Evolutionary conservation across 2,797 vertebrate genomes (phyloP), one percentile per base, ranked within the genome.

Genomic region (Semaprochilodus insignis): DNA sequence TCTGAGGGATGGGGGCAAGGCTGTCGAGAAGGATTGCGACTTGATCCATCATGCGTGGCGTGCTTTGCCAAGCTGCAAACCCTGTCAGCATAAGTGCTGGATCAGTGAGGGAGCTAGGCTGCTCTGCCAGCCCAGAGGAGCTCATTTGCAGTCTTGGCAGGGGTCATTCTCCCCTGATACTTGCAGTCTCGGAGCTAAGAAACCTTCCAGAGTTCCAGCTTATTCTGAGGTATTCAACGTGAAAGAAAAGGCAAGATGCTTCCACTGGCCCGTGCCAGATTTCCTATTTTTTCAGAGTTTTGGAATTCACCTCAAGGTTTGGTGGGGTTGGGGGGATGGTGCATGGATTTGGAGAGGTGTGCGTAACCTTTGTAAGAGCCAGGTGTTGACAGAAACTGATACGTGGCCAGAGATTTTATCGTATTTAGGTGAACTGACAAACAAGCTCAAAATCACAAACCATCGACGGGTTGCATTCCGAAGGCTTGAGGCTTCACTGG

Each of bases 91-190:
- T 65, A 80, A 84, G 77, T 84, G 70, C 72, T 77, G 82, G 80
- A 83, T 77, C 80, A 57, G 77, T 62, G 60, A 81, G 84, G 73
- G 70, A 84, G 73, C 44, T 63, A 2, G 36, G 25, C 71, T 74
- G 17, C 16, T 67, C 83, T 48, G 31, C 60, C 66, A 62, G 44
- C 52, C 73, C 77, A 66, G 74, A 81, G 69, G 76, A 78, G 72
- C 81, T 80, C 85, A 85, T 86, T 86, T 86, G 78, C 75, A 86
- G 82, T 83, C 79, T 77, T 70, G 75, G 72, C 52, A 77, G 48
- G 71, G 74, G 16, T 36, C 19, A 21, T 78, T 74, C 74, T 77
- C 72, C 72, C 78, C 70, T 23, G 67, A 66, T 79, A 60, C 76
- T 78, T 52, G 55, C 55, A 19, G 81, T 77, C 77, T 57, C 15